Evolutionary conservation across 2,888 invertebrate species (phyloP).

Genomic region (Taphrorychus bicolor): DNA sequence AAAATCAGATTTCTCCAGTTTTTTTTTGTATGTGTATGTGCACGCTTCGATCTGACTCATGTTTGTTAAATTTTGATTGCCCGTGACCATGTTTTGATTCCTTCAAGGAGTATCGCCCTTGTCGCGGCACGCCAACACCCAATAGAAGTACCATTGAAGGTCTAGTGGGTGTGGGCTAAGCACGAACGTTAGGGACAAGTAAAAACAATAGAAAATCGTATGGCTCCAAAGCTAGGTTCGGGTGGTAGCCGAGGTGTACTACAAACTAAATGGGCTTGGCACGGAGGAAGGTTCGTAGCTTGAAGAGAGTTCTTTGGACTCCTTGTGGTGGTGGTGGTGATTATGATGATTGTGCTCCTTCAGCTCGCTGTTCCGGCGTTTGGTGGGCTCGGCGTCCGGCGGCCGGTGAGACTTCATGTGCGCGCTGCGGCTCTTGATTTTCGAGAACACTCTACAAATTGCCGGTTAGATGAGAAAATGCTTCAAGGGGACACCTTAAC

Average conservation of each 20-base stretch:
- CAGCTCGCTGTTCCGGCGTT: slow-evolving; percentile 43
- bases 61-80: slow-evolving; percentile 55
- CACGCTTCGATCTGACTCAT: slow-evolving; percentile 52
- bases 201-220: background rate
- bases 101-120: too few relatives aligned
- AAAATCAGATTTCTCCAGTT: slow-evolving; percentile 25
- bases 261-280: slow-evolving; percentile 58
- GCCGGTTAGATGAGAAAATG: background rate
- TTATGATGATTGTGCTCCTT: slow-evolving; percentile 26
- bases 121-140: too few relatives aligned
- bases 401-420: slow-evolving; percentile 99
- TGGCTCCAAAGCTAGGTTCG: background rate
- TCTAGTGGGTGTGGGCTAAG: too few relatives aligned
- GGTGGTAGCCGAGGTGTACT: slow-evolving; percentile 44
- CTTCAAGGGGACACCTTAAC: background rate
- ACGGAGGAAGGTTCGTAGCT: slow-evolving; percentile 53
- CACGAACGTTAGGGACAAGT: too few relatives aligned
- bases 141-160: too few relatives aligned
- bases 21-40: slow-evolving; percentile 6
- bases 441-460: slow-evolving; percentile 76
- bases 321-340: slow-evolving; percentile 25
- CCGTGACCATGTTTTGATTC: slow-evolving; percentile 53
- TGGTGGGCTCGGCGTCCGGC: slow-evolving; percentile 76
- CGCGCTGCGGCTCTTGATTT: slow-evolving; percentile 98
- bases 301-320: slow-evolving; percentile 44